A percentile compares a stretch with the other conserved stretches of the same genome.
phyloP scores from a whole-genome alignment of 2,888 invertebrate genomes.

The Allacma fusca region DNA sequence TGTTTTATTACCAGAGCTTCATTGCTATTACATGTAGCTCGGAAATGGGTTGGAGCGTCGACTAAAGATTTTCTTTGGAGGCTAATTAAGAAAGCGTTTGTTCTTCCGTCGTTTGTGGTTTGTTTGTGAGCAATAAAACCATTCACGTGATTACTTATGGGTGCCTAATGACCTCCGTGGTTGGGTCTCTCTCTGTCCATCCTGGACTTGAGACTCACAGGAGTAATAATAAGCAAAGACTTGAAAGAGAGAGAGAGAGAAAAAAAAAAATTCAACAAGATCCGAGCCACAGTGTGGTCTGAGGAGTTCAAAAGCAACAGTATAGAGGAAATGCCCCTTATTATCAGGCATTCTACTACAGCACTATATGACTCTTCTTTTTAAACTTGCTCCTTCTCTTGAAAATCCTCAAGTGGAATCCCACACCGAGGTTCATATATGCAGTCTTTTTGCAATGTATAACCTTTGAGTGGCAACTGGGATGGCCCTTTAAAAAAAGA shows the following conservation, averaged over 20 bases:
- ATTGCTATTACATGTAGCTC: not conserved
- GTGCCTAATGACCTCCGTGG: constrained; percentile 41
- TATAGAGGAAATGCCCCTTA: too few relatives aligned
- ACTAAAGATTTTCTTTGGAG: constrained; percentile 20
- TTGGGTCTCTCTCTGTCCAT: constrained; percentile 16
- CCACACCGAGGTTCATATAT: too few relatives aligned
- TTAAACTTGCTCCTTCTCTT: too few relatives aligned
- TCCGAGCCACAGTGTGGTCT: too few relatives aligned
- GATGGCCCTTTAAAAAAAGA: not conserved
- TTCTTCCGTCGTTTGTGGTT: constrained; percentile 40
- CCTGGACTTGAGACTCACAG: not conserved
- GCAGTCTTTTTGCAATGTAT: not conserved
- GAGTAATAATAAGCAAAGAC: not conserved
- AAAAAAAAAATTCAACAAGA: too few relatives aligned
- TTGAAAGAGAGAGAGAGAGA: too few relatives aligned
- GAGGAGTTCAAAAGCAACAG: too few relatives aligned
- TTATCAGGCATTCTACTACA: too few relatives aligned
- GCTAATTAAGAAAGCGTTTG: constrained; percentile 49
- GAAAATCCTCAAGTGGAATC: not conserved
- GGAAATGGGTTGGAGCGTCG: too few relatives aligned
- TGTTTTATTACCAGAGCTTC: constrained; percentile 10
- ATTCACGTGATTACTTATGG: constrained; percentile 44
- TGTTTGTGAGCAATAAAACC: constrained; percentile 42
- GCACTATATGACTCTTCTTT: too few relatives aligned
- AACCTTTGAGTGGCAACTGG: not conserved